Conservation (phyloP, 2,797 vertebrate species). For the Phrynocephalus vlangalii region DNA sequence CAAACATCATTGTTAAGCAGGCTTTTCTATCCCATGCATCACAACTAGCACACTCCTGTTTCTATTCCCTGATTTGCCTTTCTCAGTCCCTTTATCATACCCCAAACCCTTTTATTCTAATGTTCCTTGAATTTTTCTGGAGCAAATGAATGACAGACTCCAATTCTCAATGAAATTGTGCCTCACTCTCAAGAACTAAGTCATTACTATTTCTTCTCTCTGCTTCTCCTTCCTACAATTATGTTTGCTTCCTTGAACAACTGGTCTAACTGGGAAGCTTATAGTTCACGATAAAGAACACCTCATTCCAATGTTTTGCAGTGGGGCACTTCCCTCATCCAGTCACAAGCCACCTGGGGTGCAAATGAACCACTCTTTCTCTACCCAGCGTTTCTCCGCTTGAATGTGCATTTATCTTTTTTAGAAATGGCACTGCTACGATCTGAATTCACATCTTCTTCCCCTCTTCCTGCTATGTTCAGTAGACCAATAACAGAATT, state of each 20-base stretch:
- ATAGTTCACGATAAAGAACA: too few relatives aligned
- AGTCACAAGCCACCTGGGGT: too few relatives aligned
- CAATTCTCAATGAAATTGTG: neutral
- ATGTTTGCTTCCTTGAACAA: neutral
- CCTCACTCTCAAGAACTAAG: neutral
- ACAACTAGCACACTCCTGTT: neutral
- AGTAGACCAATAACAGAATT: neutral
- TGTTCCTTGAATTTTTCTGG: neutral
- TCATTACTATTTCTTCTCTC: rapidly evolving
- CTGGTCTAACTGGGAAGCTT: neutral
- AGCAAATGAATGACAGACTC: neutral
- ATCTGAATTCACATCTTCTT: neutral
- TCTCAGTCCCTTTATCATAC: neutral
- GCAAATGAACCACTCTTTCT: neutral
- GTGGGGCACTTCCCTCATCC: too few relatives aligned
- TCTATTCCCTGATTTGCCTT: neutral
- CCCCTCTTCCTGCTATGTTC: rapidly evolving
- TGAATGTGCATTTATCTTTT: neutral
- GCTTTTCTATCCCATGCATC: neutral
- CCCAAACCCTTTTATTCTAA: neutral
- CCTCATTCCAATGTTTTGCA: too few relatives aligned
- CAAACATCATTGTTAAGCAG: too few relatives aligned
- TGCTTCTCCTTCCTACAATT: neutral
- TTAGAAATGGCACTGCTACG: neutral
- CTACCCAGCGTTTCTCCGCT: rapidly evolving